Conservation (phyloP, 2,113 vertebrate species). For the Oxyura jamaicensis region DNA sequence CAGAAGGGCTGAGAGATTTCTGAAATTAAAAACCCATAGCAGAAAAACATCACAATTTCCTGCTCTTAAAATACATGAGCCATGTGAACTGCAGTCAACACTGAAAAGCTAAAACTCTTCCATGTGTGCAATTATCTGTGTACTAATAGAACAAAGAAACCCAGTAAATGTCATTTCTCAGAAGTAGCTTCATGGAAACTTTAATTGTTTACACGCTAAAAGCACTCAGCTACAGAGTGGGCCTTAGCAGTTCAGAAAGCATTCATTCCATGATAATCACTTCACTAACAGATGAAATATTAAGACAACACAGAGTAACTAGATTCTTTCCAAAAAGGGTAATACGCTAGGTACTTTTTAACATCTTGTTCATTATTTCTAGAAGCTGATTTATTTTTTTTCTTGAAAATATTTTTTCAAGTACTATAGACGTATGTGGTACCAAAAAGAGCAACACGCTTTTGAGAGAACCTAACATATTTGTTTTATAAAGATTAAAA, state of each 20-base stretch:
- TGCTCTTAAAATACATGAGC: background rate
- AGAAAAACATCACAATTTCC: background rate
- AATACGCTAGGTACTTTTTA: background rate
- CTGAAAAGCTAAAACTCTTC: background rate
- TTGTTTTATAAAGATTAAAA: background rate
- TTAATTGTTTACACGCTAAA: background rate
- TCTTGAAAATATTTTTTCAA: background rate
- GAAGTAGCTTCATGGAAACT: background rate
- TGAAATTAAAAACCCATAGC: slow-evolving; percentile 40
- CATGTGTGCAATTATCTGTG: background rate
- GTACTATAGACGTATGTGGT: fast-evolving
- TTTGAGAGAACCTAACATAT: background rate
- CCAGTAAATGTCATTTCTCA: background rate
- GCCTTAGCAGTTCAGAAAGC: background rate
- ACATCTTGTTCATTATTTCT: background rate
- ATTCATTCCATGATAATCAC: background rate
- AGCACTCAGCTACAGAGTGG: background rate
- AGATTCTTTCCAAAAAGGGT: background rate
- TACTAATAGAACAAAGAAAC: background rate
- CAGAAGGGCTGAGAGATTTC: slow-evolving; percentile 79
- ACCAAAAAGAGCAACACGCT: background rate
- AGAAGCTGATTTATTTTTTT: background rate
- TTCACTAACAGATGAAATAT: background rate
- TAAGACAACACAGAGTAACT: background rate
- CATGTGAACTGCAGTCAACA: background rate